Evolutionary conservation across 2,888 invertebrate genomes (phyloP).

Genomic region (Erpobdella octoculata): DNA sequence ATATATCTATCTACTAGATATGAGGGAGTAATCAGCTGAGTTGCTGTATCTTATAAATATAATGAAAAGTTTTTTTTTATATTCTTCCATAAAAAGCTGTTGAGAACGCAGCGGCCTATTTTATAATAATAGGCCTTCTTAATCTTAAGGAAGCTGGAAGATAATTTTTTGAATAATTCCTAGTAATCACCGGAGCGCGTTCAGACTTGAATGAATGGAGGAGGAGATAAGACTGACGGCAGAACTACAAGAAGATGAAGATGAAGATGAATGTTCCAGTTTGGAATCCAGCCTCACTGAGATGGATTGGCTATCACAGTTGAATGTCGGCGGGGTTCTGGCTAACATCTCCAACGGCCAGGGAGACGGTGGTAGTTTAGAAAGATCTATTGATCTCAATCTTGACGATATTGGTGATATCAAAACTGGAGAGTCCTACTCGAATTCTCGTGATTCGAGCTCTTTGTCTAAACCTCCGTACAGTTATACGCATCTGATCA

Average conservation of each 20-base stretch:
- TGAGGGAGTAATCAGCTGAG: too few relatives aligned
- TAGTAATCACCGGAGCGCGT: too few relatives aligned
- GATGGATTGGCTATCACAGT: constrained; percentile 56
- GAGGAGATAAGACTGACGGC: too few relatives aligned
- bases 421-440: neutral
- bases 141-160: too few relatives aligned
- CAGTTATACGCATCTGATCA: constrained; percentile 66
- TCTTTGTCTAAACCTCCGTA: constrained; percentile 53
- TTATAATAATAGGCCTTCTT: too few relatives aligned
- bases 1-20: too few relatives aligned
- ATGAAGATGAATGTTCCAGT: constrained; percentile 41
- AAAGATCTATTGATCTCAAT: neutral
- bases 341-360: constrained; percentile 14
- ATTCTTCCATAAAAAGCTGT: too few relatives aligned
- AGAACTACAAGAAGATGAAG: constrained; percentile 33
- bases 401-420: neutral
- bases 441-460: neutral
- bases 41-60: too few relatives aligned
- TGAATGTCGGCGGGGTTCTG: constrained; percentile 39
- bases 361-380: neutral
- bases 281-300: constrained; percentile 55
- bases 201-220: too few relatives aligned
- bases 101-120: too few relatives aligned
- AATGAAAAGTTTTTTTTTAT: too few relatives aligned
- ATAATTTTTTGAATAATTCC: too few relatives aligned